These are phyloP conservation scores for Pangasianodon hypophthalmus DNA, from an alignment of 2,113 vertebrate genomes.

Conservation along the genomic window DNA sequence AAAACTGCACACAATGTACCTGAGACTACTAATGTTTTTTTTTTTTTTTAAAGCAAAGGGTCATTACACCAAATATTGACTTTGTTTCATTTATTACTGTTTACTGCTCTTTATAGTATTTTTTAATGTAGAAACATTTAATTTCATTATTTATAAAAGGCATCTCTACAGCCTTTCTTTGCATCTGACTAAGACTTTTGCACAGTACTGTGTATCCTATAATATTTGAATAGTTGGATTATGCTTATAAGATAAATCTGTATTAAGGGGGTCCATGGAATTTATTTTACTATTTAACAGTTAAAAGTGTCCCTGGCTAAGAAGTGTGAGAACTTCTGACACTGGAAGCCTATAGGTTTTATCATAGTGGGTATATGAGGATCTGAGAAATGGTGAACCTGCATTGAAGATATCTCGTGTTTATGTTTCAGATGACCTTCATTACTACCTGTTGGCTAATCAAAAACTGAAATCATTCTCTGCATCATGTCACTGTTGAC, in stretches of 20 bases:
- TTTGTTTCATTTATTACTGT: too few species aligned
- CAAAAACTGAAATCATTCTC: background rate
- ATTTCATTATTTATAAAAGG: too few species aligned
- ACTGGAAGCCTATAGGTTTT: background rate
- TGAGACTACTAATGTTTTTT: too few species aligned
- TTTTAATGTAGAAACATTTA: too few species aligned
- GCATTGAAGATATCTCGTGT: background rate
- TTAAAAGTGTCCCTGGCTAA: background rate
- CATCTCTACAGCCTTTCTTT: too few species aligned
- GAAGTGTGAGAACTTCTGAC: background rate
- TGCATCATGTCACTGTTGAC: constrained; percentile 73
- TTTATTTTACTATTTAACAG: background rate
- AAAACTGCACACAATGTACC: too few species aligned
- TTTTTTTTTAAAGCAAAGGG: too few species aligned
- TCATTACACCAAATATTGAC: too few species aligned
- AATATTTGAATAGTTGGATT: too few species aligned
- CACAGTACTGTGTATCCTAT: too few species aligned
- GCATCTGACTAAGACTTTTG: too few species aligned
- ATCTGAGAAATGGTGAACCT: background rate
- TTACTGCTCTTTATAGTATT: too few species aligned
- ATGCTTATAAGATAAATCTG: background rate
- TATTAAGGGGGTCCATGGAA: background rate
- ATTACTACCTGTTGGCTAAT: background rate
- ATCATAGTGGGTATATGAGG: background rate
- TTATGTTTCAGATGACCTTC: constrained; percentile 61